These are phyloP conservation scores for Pheucticus melanocephalus DNA, from an alignment of 2,113 vertebrate genomes.

Conservation along the genomic window DNA sequence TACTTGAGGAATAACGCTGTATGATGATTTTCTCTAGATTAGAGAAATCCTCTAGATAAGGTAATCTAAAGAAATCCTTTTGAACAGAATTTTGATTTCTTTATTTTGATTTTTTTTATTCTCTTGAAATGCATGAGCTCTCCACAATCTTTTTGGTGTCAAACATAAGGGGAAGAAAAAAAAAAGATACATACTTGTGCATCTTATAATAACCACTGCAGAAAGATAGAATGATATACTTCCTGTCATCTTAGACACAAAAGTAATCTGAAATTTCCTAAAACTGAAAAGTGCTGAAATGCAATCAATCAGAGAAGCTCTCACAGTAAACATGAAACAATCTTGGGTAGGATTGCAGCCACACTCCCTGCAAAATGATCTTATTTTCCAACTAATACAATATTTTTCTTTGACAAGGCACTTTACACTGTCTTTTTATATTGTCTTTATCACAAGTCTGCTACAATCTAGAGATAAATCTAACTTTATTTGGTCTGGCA, in stretches of 20 bases:
- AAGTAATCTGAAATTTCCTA: not conserved
- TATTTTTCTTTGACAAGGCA: not conserved
- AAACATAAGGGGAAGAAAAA: not conserved
- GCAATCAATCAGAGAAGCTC: not conserved
- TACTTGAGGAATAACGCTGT: not conserved
- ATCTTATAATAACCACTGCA: not conserved
- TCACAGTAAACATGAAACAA: not conserved
- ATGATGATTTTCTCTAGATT: not conserved
- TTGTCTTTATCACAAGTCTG: not conserved
- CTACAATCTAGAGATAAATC: not conserved
- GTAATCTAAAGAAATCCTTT: not conserved
- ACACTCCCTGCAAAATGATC: not conserved
- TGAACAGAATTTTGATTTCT: not conserved
- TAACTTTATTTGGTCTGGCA: not conserved
- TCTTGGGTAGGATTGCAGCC: not conserved
- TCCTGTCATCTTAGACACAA: not conserved
- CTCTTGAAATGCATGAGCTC: accelerated
- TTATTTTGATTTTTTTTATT: not conserved
- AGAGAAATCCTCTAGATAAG: not conserved
- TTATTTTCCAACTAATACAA: not conserved
- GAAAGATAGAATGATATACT: not conserved
- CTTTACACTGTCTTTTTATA: not conserved
- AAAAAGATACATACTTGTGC: not conserved
- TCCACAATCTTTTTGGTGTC: not conserved
- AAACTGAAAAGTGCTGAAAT: not conserved